Evolutionary conservation across 2,797 vertebrate genomes (phyloP).

Genomic region (Telmatherina bonti): DNA sequence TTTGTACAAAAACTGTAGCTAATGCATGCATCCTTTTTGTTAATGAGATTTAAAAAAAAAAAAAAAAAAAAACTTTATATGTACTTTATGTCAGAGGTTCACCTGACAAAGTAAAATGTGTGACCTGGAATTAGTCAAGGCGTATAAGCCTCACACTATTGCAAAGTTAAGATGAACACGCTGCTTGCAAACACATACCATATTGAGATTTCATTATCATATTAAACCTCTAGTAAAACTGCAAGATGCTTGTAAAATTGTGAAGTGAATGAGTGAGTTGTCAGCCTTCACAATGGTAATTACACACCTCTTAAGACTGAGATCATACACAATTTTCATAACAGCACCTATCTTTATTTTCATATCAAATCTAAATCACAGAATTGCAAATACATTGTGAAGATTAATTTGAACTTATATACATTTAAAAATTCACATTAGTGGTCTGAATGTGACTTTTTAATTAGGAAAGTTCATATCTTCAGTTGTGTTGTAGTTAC

Average conservation of each 20-base stretch:
- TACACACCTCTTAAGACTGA: neutral
- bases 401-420: slow-evolving; percentile 32
- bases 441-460: slow-evolving; percentile 38
- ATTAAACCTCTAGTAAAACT: slow-evolving; percentile 33
- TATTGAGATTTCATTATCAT: slow-evolving; percentile 11
- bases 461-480: slow-evolving; percentile 37
- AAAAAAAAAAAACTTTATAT: slow-evolving; percentile 22
- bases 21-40: slow-evolving; percentile 41
- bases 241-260: slow-evolving; percentile 2
- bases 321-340: neutral
- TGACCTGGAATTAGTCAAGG: slow-evolving; percentile 16
- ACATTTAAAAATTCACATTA: slow-evolving; percentile 63
- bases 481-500: slow-evolving; percentile 25
- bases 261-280: neutral
- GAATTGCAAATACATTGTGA: slow-evolving; percentile 44
- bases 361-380: slow-evolving; percentile 67
- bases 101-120: neutral
- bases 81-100: slow-evolving; percentile 15
- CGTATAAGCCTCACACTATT: neutral
- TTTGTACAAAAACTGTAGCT: slow-evolving; percentile 30
- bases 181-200: slow-evolving; percentile 23
- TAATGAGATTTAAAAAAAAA: too few relatives aligned
- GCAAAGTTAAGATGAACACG: slow-evolving; percentile 21
- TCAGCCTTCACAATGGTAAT: slow-evolving; percentile 1
- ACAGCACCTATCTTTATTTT: slow-evolving; percentile 53